phyloP scores from a whole-genome alignment of 2,797 vertebrate genomes.

The Huso huso region DNA sequence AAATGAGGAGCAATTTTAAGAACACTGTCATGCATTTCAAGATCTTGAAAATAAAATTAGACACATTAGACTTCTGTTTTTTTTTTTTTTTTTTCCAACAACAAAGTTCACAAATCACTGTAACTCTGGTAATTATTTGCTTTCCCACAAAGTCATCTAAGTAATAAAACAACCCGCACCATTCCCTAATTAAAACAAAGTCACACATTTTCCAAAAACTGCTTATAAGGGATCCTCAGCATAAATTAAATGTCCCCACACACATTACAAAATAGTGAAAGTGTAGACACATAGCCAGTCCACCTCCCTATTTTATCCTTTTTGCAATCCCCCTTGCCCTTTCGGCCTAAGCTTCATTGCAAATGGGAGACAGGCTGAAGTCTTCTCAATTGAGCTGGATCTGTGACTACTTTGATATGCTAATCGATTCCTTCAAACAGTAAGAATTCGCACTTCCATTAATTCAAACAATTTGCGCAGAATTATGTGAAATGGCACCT shows the following conservation, averaged over 20 bases:
- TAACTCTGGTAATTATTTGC: too few relatives aligned
- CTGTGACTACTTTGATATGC: conserved; percentile 89
- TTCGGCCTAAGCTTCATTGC: conserved; percentile 70
- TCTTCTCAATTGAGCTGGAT: conserved; percentile 72
- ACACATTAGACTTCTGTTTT: too few relatives aligned
- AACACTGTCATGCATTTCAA: too few relatives aligned
- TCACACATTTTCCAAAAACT: too few relatives aligned
- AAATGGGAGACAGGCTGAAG: conserved; percentile 75
- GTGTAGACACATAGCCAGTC: conserved; percentile 59
- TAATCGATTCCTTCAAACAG: conserved; percentile 82
- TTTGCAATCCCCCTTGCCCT: conserved; percentile 64
- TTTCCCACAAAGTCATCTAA: too few relatives aligned
- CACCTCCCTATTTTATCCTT: conserved; percentile 61
- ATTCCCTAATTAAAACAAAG: too few relatives aligned
- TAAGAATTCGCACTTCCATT: conserved; percentile 85
- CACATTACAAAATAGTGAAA: conserved; percentile 49
- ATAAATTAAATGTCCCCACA: conserved; percentile 33
- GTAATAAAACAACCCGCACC: too few relatives aligned
- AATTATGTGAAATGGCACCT: conserved; percentile 75
- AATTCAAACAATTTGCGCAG: conserved; percentile 78
- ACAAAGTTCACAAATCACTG: too few relatives aligned
- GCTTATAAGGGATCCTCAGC: too few relatives aligned
- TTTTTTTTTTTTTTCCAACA: too few relatives aligned
- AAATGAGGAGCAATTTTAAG: too few relatives aligned
- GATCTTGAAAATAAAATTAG: too few relatives aligned